phyloP scores from a whole-genome alignment of 2,113 vertebrate species.

The Limanda limanda region DNA sequence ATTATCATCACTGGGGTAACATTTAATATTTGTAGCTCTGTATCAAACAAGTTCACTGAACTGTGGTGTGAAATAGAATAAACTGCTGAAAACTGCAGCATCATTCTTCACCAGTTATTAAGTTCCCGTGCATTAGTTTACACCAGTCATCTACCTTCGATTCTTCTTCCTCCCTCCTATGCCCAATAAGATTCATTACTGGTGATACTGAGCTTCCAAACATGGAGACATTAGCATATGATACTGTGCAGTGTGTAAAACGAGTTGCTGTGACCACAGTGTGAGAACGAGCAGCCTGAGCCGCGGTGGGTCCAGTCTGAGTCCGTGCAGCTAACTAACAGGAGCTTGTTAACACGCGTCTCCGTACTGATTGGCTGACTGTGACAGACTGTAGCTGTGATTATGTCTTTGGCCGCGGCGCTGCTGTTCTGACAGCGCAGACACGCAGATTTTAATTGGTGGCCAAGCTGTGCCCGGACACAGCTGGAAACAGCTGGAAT shows the following conservation, averaged over 20 bases:
- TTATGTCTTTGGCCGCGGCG: not conserved
- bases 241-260: not conserved
- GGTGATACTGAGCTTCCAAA: not conserved
- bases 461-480: not conserved
- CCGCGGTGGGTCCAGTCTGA: not conserved
- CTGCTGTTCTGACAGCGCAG: not conserved
- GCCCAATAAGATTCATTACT: too few species aligned
- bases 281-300: not conserved
- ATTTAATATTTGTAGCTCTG: too few species aligned
- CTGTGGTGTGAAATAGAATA: too few species aligned
- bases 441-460: not conserved
- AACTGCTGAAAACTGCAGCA: not conserved
- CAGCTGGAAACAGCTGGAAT: not conserved
- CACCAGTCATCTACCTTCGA: not conserved
- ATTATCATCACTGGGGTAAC: too few species aligned
- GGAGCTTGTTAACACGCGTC: not conserved
- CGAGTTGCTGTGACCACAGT: not conserved
- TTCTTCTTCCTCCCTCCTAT: too few species aligned
- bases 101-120: too few species aligned
- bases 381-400: not conserved
- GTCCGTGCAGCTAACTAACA: not conserved
- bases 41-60: too few species aligned
- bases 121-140: not conserved
- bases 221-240: not conserved
- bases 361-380: not conserved